Percentiles rank a stretch among this genome's conserved stretches.
phyloP scores from a whole-genome alignment of 2,113 vertebrate genomes.

The Daboia siamensis region DNA sequence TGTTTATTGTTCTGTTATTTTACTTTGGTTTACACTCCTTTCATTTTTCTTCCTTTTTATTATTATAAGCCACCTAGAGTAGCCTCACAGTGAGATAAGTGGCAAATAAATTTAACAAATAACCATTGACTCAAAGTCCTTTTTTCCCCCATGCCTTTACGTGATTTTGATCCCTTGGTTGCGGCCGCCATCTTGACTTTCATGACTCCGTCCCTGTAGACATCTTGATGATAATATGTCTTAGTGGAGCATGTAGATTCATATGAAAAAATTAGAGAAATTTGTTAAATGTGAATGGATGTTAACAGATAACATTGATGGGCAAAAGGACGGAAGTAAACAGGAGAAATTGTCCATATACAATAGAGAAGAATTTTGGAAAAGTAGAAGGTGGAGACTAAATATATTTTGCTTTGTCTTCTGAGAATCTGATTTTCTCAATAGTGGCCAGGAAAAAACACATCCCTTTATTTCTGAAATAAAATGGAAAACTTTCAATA shows the following conservation, averaged over 20 bases:
- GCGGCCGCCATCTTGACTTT: background rate
- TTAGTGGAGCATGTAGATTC: background rate
- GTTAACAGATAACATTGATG: background rate
- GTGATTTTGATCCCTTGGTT: background rate
- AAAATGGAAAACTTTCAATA: background rate
- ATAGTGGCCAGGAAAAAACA: background rate
- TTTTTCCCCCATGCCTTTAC: background rate
- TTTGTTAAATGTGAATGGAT: background rate
- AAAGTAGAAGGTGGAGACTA: background rate
- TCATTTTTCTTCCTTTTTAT: too few relatives aligned
- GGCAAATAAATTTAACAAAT: too few relatives aligned
- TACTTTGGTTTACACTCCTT: too few relatives aligned
- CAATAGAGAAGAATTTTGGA: background rate
- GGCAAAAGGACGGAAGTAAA: background rate
- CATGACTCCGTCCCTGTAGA: background rate
- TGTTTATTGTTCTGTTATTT: too few relatives aligned
- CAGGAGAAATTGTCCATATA: background rate
- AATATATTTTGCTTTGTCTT: background rate
- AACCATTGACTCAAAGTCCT: background rate
- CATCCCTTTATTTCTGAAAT: background rate
- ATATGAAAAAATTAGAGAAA: background rate
- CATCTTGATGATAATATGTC: background rate
- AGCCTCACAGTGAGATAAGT: too few relatives aligned
- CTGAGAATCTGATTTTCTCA: background rate
- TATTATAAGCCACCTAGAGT: too few relatives aligned